phyloP scores from a whole-genome alignment of 2,113 vertebrate genomes.

The Nipponia nippon region DNA sequence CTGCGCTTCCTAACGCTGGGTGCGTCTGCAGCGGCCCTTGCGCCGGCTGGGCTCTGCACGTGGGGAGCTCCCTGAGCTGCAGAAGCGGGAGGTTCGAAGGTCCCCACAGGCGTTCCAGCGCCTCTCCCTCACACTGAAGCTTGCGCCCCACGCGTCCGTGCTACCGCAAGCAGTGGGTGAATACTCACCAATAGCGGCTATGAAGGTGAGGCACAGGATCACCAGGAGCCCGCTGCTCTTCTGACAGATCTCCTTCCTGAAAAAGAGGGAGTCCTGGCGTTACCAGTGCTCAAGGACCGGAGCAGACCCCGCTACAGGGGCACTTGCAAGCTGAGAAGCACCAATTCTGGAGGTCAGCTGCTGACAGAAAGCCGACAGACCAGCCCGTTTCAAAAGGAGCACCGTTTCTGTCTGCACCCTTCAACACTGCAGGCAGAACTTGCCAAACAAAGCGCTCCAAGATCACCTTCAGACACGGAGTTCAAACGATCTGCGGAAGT shows the following conservation, averaged over 20 bases:
- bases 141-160: no score
- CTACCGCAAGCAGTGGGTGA: fast-evolving
- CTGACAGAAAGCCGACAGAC: background rate
- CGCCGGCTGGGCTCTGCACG: no score
- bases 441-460: no score
- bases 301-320: background rate
- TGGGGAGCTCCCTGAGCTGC: no score
- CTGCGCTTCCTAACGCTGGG: no score
- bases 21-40: no score
- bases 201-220: background rate
- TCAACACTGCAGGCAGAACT: background rate
- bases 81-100: no score
- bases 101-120: fast-evolving
- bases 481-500: background rate
- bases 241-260: background rate
- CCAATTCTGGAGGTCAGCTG: background rate
- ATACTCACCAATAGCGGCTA: background rate
- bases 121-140: background rate
- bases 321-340: background rate
- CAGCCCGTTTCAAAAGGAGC: background rate
- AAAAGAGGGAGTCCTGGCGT: background rate
- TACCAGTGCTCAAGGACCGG: background rate
- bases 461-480: background rate
- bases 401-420: background rate
- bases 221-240: no score